Evolutionary conservation across 2,888 invertebrate species (phyloP).

Genomic region (Pogonocherus hispidulus): DNA sequence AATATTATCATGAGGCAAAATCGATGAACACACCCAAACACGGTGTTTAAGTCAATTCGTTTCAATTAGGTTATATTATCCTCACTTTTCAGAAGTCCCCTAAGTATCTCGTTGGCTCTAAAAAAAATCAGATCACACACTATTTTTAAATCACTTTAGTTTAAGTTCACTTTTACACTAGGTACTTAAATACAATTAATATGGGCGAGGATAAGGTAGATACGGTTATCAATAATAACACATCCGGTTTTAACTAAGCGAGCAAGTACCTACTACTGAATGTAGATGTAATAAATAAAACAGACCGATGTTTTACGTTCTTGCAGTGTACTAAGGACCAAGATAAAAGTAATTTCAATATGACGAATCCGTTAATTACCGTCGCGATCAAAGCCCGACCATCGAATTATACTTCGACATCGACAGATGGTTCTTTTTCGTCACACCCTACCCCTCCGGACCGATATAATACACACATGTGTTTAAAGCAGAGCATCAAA

Average conservation of each 20-base stretch:
- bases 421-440: conserved; percentile 59
- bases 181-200: conserved; percentile 10
- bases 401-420: conserved; percentile 42
- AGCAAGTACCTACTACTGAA: not conserved
- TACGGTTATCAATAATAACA: conserved; percentile 23
- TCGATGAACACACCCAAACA: conserved; percentile 12
- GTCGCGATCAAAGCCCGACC: conserved; percentile 21
- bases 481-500: conserved; percentile 70
- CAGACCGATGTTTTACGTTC: not conserved
- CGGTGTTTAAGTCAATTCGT: not conserved
- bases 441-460: conserved; percentile 49
- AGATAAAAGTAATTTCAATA: conserved; percentile 5
- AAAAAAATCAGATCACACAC: conserved; percentile 18
- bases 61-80: not conserved
- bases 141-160: conserved; percentile 28
- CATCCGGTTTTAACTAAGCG: conserved; percentile 21
- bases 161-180: conserved; percentile 24
- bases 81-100: not conserved
- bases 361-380: conserved; percentile 3
- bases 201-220: conserved; percentile 15
- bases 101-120: conserved; percentile 6
- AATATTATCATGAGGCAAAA: conserved; percentile 12
- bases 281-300: not conserved
- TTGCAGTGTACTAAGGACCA: not conserved
- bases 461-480: conserved; percentile 59